These are phyloP conservation scores for Tragulus kanchil DNA, from an alignment of 2,113 vertebrate species.

Conservation along the genomic window DNA sequence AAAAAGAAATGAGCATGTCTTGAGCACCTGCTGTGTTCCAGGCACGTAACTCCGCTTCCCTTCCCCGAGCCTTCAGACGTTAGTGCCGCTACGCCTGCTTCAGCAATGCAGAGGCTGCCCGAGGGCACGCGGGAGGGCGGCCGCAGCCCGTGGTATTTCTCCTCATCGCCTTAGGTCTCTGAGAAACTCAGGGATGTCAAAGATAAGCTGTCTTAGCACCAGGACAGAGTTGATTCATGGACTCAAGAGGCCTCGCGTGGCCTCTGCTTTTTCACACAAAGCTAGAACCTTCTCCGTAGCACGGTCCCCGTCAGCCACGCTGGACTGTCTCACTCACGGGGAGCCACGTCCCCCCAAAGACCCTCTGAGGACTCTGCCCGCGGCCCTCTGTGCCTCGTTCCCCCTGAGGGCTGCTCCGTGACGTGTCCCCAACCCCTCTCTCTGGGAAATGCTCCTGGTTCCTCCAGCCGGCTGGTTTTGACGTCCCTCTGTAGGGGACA, in stretches of 20 bases:
- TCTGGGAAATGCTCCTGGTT: background rate
- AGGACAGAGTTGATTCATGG: background rate
- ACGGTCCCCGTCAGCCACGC: background rate
- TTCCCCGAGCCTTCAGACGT: background rate
- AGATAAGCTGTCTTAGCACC: background rate
- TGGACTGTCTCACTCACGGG: background rate
- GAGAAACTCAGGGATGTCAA: background rate
- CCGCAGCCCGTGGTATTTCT: background rate
- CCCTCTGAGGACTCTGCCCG: background rate
- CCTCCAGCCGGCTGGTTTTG: background rate
- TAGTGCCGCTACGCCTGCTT: background rate
- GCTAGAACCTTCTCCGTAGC: background rate
- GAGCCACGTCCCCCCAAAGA: background rate
- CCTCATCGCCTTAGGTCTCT: background rate
- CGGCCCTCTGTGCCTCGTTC: background rate
- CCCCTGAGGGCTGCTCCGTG: background rate
- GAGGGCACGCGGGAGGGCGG: background rate
- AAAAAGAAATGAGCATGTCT: background rate
- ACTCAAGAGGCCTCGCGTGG: background rate
- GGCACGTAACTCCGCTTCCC: background rate
- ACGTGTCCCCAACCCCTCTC: rapidly evolving
- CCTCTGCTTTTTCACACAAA: background rate
- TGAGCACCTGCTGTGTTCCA: background rate
- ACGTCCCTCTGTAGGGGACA: background rate
- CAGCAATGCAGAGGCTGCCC: background rate